Conservation (phyloP, 2,797 vertebrate species). For the Chelonia mydas region DNA sequence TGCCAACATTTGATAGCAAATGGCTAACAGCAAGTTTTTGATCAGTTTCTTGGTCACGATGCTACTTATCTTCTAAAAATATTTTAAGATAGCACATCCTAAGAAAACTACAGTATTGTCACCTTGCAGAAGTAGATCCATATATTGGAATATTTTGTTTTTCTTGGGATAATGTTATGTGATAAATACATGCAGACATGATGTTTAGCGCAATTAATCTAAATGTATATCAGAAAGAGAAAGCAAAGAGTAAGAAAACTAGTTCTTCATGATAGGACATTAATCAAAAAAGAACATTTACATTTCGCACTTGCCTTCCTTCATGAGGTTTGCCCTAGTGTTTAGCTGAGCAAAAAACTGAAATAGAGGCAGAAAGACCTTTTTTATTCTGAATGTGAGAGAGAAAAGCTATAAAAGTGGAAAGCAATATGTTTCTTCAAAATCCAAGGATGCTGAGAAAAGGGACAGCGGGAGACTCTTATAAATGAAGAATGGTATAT, state of each 20-base stretch:
- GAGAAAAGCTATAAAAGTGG: neutral
- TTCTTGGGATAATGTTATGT: neutral
- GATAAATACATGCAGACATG: neutral
- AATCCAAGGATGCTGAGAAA: neutral
- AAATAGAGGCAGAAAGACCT: neutral
- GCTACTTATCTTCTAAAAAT: neutral
- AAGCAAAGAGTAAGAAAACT: neutral
- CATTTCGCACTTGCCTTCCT: rapidly evolving
- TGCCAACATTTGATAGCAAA: neutral
- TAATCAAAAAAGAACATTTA: neutral
- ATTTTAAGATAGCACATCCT: neutral
- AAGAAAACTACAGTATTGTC: neutral
- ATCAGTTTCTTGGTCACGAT: neutral
- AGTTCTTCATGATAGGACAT: neutral
- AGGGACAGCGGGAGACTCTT: neutral
- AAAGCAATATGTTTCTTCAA: neutral
- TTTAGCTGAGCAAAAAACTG: neutral
- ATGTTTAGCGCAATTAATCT: neutral
- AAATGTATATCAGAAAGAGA: neutral
- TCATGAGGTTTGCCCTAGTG: neutral
- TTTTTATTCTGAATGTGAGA: neutral
- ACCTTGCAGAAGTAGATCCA: neutral
- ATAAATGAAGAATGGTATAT: rapidly evolving
- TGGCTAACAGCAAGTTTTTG: neutral
- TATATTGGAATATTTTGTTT: neutral